These are phyloP conservation scores for Plutomurus gul DNA, from an alignment of 1,140 invertebrate species.

Conservation along the genomic window DNA sequence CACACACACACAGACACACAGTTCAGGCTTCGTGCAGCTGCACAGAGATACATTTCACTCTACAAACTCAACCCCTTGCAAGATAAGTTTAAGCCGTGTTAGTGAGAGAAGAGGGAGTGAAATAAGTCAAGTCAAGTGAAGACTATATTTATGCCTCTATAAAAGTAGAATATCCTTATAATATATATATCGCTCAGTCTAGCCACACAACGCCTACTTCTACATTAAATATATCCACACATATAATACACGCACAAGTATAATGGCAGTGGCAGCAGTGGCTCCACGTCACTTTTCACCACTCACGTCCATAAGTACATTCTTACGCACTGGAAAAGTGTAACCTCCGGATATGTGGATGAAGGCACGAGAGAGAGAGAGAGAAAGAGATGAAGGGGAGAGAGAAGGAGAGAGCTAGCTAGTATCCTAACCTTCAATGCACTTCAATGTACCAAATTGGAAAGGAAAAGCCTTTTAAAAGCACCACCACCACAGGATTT, in stretches of 20 bases:
- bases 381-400: no score
- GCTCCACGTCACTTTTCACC: no score
- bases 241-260: no score
- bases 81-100: constrained; percentile 4
- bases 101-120: constrained; percentile 11
- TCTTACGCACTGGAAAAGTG: not conserved
- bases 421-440: not conserved
- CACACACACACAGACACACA: not conserved
- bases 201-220: no score
- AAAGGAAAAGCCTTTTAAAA: constrained; percentile 13
- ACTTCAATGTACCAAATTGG: not conserved
- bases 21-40: not conserved
- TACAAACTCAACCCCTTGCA: not conserved
- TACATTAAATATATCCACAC: no score
- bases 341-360: constrained; percentile 30
- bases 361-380: constrained; percentile 16
- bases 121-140: constrained; percentile 6
- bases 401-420: constrained; percentile 7
- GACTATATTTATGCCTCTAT: no score
- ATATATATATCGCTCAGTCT: no score
- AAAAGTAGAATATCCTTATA: no score
- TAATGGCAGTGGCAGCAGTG: no score
- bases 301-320: no score
- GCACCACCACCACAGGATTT: constrained; percentile 9
- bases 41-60: constrained; percentile 23